Conservation (phyloP, 2,113 vertebrate species). For the Origma solitaria region DNA sequence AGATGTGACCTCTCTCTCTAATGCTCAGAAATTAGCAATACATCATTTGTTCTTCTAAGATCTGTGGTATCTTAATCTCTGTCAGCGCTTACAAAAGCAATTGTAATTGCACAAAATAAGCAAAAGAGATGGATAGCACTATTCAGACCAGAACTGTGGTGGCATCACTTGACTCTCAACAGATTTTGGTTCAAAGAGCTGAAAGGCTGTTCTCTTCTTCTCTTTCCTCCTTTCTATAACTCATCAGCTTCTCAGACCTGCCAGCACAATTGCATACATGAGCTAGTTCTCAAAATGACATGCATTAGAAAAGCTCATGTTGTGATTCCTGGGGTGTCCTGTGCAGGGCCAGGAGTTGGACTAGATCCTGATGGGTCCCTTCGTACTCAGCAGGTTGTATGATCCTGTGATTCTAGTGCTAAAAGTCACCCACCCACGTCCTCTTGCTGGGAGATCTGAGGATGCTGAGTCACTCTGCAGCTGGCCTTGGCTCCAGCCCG, state of each 20-base stretch:
- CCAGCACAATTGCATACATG: not conserved
- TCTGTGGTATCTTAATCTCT: not conserved
- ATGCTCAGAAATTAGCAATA: conserved; percentile 8
- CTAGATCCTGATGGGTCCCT: not conserved
- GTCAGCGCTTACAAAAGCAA: not conserved
- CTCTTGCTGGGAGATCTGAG: not conserved
- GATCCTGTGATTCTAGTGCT: not conserved
- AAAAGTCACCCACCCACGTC: not conserved
- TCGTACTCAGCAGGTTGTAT: not conserved
- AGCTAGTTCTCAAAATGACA: not conserved
- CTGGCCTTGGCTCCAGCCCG: not conserved
- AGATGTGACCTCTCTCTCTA: not conserved
- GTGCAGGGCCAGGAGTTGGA: not conserved
- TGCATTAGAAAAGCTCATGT: not conserved
- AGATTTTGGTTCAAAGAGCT: not conserved
- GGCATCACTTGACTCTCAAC: not conserved
- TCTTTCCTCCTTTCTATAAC: not conserved
- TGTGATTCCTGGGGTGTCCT: not conserved
- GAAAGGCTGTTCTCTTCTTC: not conserved
- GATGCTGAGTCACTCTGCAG: not conserved
- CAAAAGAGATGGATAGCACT: not conserved
- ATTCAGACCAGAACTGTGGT: not conserved
- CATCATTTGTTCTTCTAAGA: conserved; percentile 2
- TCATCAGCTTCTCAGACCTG: not conserved
- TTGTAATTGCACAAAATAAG: conserved; percentile 6